Base-by-base conservation (phyloP, 2,797 vertebrate genomes). In the Amblyopsis hoosieri region DNA sequence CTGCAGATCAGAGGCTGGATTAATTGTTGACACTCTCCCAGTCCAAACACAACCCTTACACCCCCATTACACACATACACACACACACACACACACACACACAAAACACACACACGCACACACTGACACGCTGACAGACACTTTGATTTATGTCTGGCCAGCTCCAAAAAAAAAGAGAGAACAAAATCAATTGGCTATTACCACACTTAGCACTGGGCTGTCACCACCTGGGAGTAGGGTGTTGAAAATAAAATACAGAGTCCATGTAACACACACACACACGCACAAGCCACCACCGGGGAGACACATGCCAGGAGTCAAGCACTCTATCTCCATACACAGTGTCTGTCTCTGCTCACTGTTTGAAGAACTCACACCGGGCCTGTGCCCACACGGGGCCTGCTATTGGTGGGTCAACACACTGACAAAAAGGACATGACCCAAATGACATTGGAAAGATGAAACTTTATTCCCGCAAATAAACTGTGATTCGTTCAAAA, bases 171-270 rank as follows among this genome's bases (percentile, higher is more conserved):
- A 84, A 89, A 37, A 87, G 87, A 86, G 93, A 92, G 95, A 95
- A 94, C 94, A 95, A 95, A 96, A 96, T 96, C 96, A 96, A 96
- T 96, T 94, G 95, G 94, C 95, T 97, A 94, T 96, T 96, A 96
- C 94, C 91, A 91, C 95, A 96, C 95, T 97, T 96, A 96, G 95
- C 92, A 85, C 90, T 84, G 90, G 91, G 92, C 93, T 96, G 94
- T 96, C 96, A 96, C 93, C 94, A 93, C 94, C 94, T 90, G 91
- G 87, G 91, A 94, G 91, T 89, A 69, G 90, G 91, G 92, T 93
- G 94, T 94, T 93, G 93, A 92, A 94, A 96, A 96, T 93, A 94
- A 93, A 95, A 95, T 91, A 93, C 94, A 91, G 93, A 90, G 91
- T 84, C 85, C 80, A 83, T 82, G 81, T 79, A 84, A 89, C 87